These are phyloP conservation scores for Aspidiotus destructor DNA, from an alignment of 2,888 invertebrate species.

Conservation along the genomic window DNA sequence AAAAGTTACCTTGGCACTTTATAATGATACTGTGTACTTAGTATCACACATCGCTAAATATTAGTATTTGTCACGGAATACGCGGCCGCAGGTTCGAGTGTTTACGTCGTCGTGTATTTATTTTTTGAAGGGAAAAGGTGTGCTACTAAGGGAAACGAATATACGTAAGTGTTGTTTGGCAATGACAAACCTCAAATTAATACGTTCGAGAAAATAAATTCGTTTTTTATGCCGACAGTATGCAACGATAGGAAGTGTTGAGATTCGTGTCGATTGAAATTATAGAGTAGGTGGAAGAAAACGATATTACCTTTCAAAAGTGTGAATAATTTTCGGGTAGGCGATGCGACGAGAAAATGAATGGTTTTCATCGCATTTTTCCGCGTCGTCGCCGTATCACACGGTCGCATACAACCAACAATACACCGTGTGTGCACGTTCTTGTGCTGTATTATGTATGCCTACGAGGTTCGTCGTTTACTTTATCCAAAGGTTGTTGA, in stretches of 20 bases:
- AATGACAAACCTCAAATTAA: neutral
- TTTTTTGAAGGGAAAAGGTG: too few species aligned
- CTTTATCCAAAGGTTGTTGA: too few species aligned
- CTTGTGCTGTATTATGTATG: too few species aligned
- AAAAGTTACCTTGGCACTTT: too few species aligned
- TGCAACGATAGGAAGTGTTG: neutral
- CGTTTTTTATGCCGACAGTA: neutral
- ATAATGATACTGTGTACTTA: too few species aligned
- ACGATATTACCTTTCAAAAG: constrained; percentile 1
- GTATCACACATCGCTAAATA: neutral
- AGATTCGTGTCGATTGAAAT: neutral
- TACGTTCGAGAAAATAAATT: neutral
- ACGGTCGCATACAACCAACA: too few species aligned
- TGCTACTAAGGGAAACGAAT: too few species aligned
- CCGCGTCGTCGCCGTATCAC: too few species aligned
- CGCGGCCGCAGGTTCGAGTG: neutral
- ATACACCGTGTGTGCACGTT: too few species aligned
- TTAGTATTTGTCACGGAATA: constrained; percentile 4
- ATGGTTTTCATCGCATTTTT: neutral
- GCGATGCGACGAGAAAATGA: neutral
- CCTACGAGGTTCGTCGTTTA: too few species aligned
- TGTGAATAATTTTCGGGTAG: neutral
- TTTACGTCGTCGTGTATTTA: neutral
- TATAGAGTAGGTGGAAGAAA: neutral
- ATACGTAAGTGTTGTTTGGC: neutral